Evolutionary conservation across 1,140 invertebrate genomes (phyloP).

Genomic region (Phortica variegata): DNA sequence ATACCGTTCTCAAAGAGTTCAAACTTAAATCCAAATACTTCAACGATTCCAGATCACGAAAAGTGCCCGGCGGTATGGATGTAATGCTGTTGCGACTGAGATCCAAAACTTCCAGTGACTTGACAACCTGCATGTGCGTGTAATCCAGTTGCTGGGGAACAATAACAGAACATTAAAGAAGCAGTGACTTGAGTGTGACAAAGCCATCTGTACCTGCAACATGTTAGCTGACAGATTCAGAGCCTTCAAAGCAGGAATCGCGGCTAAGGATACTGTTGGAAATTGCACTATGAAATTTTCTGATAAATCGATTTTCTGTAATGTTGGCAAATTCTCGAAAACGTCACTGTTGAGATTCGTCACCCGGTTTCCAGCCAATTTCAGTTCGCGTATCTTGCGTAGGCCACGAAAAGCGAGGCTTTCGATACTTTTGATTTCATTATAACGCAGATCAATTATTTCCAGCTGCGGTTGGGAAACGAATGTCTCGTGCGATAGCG

Average conservation of each 20-base stretch:
- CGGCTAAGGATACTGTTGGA: constrained; percentile 73
- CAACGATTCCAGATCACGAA: constrained; percentile 70
- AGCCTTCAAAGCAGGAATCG: constrained; percentile 67
- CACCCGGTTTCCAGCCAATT: constrained; percentile 74
- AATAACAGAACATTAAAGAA: neutral
- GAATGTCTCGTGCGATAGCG: constrained; percentile 68
- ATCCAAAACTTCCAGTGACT: constrained; percentile 73
- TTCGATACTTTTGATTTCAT: constrained; percentile 73
- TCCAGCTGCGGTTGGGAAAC: constrained; percentile 67
- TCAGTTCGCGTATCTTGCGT: constrained; percentile 66
- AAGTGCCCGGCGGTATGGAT: constrained; percentile 76
- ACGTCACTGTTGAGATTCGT: constrained; percentile 78
- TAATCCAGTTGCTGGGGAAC: constrained; percentile 64
- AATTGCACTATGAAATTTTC: constrained; percentile 82
- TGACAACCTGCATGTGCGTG: constrained; percentile 66
- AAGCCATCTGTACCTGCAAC: constrained; percentile 60
- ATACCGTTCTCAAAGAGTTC: constrained; percentile 82
- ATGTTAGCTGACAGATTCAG: constrained; percentile 82
- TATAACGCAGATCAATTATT: constrained; percentile 73
- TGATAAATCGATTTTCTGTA: constrained; percentile 78
- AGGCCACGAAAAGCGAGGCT: constrained; percentile 71
- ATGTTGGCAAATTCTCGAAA: constrained; percentile 69
- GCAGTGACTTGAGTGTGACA: neutral
- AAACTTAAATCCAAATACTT: constrained; percentile 78
- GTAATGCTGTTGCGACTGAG: constrained; percentile 81